Conservation (phyloP, 92 coral and sea anemone genomes). For the Virgularia gustaviana region DNA sequence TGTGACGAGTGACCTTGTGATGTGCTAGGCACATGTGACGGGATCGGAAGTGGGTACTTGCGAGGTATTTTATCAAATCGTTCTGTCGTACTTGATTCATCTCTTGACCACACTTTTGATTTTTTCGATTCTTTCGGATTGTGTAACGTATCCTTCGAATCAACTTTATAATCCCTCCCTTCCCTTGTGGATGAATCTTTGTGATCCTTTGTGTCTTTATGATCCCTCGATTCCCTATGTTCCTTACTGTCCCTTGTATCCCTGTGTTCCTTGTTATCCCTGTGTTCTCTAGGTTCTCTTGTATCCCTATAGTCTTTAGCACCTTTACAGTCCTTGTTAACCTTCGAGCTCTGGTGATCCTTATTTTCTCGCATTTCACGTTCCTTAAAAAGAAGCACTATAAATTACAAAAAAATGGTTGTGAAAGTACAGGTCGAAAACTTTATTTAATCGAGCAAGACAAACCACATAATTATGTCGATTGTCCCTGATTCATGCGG, state of each 20-base stretch:
- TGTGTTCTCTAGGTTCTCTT: constrained; percentile 33
- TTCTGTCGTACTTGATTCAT: constrained; percentile 62
- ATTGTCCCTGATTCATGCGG: no score
- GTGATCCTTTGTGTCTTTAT: constrained; percentile 53
- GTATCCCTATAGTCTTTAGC: constrained; percentile 34
- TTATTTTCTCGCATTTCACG: constrained; percentile 32
- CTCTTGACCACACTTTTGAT: constrained; percentile 65
- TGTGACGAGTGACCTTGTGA: constrained; percentile 25
- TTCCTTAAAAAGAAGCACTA: constrained; percentile 22
- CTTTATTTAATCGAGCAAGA: no score
- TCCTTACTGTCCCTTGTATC: constrained; percentile 60
- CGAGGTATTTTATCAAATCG: constrained; percentile 63
- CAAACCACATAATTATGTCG: no score
- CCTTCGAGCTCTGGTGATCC: constrained; percentile 40
- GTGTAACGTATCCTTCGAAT: neutral
- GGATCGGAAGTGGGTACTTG: constrained; percentile 61
- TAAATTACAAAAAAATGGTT: neutral
- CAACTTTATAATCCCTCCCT: constrained; percentile 51
- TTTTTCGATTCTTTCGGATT: constrained; percentile 64
- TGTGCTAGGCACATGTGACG: constrained; percentile 37
- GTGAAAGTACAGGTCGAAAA: neutral
- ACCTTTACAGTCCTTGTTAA: constrained; percentile 19
- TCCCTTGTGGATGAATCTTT: constrained; percentile 66
- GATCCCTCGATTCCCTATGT: constrained; percentile 58
- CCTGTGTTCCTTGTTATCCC: constrained; percentile 62